Base-by-base conservation (phyloP, 1,140 invertebrate genomes). In the Drosophila littoralis region DNA sequence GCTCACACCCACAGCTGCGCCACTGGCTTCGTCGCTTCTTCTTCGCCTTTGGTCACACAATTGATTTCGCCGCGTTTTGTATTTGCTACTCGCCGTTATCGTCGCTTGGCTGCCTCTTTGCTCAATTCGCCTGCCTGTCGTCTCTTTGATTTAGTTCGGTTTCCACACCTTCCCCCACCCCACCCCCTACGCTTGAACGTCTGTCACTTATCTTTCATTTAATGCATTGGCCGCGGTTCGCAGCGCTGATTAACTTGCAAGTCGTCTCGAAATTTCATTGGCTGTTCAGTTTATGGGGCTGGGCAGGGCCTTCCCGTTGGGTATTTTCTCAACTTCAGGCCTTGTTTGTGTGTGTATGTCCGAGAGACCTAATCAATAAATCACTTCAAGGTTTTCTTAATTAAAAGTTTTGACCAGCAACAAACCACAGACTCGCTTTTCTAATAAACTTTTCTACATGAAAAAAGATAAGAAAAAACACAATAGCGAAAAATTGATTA, bases 341-440 rank as follows among this genome's bases (percentile, higher is more conserved):
- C 48, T 36, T 36, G 10, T 51, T 6, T 36, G 7, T 17, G 32
- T 46, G 28, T 33, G 52, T 13, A 13, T 15, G 17, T 12, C 12
- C 1, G 45, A 13, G 61, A 46, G 42, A 45, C 79, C 79, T 89
- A 91, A 91, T 91, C 90, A 85, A 91, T 91, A 91, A 91, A 91
- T 91, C 90, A 91, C 90, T 90, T 91, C 83, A 91, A 91, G 90
- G 90, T 85, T 91, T 91, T 91, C 90, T 91, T 91, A 91, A 91
- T 91, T 91, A 91, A 91, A 91, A 91, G 55, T 91, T 91, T 82
- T 66, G 79, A 58, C 77, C 69, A 71, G 60, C 55, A 75, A 74
- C 71, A 73, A 71, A 79, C 84, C 85, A 89, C 77, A 89, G 80
- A 55, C 43, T 43, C 42, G 54, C 57, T 61, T 59, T 46, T 57